Base-by-base conservation (phyloP, 2,888 invertebrate species). In the Rhingia rostrata region DNA sequence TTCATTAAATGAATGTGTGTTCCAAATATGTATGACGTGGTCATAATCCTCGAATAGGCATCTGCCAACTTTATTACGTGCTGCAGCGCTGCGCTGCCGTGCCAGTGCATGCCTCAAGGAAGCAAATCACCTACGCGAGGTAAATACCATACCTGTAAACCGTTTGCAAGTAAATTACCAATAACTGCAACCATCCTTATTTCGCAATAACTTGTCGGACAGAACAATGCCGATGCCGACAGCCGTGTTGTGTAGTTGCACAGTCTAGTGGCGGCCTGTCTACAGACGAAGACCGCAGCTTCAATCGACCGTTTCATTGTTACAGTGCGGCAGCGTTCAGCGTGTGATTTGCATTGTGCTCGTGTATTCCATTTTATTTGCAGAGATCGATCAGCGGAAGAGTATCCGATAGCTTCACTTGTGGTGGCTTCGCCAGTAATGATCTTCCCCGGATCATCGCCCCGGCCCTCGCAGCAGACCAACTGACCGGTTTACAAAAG, bases 181-280 rank as follows among this genome's bases (percentile, higher is more conserved):
- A 83, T 79, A 83, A 83, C 83, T 79, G 79, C 73, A 83, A 83
- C 83, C 83, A 84, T 84, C 84, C 80, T 84, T 84, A 84, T 84
- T 84, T 84, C 80, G 84, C 80, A 84, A 84, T 84, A 84, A 84
- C 84, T 84, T 84, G 70, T 84, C 74, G 60, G 84, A 84, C 84
- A 84, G 84, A 84, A 84, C 84, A 84, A 84, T 84, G 84, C 83
- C 83, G 83, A 84, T 84, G 83, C 84, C 84, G 84, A 84, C 84
- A 84, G 80, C 69, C 54, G 72, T 10, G 22, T 22, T 22, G 22
- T 56, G 14, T 45, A 66, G 78, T 73, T 72, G 70, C 73, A 39
- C 69, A 63, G 73, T 66, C 82, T 73, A 14, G 10, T 12, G 37
- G 51, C 4, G 60, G 7, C 35, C 49, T 37, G 56, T 12, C 56